These are phyloP conservation scores for Channa maculata DNA, from an alignment of 2,113 vertebrate species.

Conservation along the genomic window DNA sequence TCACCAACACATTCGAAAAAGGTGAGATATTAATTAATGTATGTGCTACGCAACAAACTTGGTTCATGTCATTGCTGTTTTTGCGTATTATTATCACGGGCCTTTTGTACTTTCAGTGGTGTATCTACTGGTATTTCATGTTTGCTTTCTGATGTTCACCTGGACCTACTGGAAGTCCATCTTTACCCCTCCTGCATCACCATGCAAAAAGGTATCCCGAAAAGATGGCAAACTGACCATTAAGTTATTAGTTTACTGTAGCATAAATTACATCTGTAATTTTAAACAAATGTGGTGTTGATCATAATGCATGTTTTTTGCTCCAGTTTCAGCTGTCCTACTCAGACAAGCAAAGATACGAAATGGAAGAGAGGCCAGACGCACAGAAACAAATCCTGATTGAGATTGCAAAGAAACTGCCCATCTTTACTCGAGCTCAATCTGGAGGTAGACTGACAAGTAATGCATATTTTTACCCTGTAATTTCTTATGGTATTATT, in stretches of 20 bases:
- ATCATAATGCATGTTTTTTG: slow-evolving; percentile 1
- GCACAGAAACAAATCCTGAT: slow-evolving; percentile 93
- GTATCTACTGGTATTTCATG: slow-evolving; percentile 93
- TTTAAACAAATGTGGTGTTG: not conserved
- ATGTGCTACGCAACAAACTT: not conserved
- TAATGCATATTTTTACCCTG: not conserved
- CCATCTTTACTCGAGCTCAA: slow-evolving; percentile 91
- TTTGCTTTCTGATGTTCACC: slow-evolving; percentile 94
- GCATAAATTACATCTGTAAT: not conserved
- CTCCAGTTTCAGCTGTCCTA: slow-evolving; percentile 93
- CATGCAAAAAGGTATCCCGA: slow-evolving; percentile 91
- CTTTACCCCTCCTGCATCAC: slow-evolving; percentile 91
- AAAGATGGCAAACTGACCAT: not conserved
- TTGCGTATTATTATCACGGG: not conserved
- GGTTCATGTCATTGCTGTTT: not conserved
- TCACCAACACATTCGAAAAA: slow-evolving; percentile 90
- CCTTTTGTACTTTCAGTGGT: slow-evolving; percentile 82
- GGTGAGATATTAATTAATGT: slow-evolving; percentile 78
- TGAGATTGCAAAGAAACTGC: slow-evolving; percentile 92
- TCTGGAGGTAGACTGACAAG: slow-evolving; percentile 86
- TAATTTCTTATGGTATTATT: not conserved
- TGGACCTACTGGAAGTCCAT: slow-evolving; percentile 99
- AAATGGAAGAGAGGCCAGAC: slow-evolving; percentile 93
- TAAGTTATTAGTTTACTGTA: not conserved
- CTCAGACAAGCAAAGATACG: slow-evolving; percentile 93